These are phyloP conservation scores for Xestia sexstrigata DNA, from an alignment of 2,888 invertebrate species.

Conservation along the genomic window DNA sequence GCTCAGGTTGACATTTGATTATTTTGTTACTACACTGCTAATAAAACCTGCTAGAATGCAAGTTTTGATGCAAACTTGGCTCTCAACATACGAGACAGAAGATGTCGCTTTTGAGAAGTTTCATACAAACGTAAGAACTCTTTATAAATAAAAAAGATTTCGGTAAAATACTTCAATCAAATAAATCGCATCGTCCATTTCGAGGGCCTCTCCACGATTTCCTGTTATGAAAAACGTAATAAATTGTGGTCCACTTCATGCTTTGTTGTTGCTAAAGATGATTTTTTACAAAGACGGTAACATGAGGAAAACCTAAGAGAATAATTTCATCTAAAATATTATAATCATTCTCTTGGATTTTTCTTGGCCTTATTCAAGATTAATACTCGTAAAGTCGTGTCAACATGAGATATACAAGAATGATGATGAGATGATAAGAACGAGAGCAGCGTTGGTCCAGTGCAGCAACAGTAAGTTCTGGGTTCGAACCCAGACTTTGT, in stretches of 20 bases:
- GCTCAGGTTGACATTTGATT: not conserved
- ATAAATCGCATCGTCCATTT: slow-evolving; percentile 63
- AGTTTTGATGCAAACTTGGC: not conserved
- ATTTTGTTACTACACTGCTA: not conserved
- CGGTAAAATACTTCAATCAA: slow-evolving; percentile 57
- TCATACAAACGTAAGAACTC: slow-evolving; percentile 16
- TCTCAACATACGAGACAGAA: not conserved
- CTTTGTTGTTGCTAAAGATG: slow-evolving; percentile 38
- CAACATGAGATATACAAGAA: not conserved
- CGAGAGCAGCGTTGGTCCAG: too few relatives aligned
- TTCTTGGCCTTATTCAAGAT: not conserved
- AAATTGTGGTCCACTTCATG: slow-evolving; percentile 53
- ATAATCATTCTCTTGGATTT: not conserved
- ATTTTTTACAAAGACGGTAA: slow-evolving; percentile 14
- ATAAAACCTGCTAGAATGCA: not conserved
- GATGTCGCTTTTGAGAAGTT: not conserved
- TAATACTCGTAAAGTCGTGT: not conserved
- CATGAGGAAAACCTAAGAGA: slow-evolving; percentile 6
- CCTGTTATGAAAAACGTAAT: slow-evolving; percentile 53
- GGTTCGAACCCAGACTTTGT: too few relatives aligned
- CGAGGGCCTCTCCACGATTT: slow-evolving; percentile 57
- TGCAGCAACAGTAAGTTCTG: too few relatives aligned
- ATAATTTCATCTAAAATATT: not conserved
- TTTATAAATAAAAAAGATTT: slow-evolving; percentile 45
- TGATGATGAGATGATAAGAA: not conserved